These are phyloP conservation scores for Actinia tenebrosa DNA, from an alignment of 64 coral and sea anemone species.

Conservation along the genomic window DNA sequence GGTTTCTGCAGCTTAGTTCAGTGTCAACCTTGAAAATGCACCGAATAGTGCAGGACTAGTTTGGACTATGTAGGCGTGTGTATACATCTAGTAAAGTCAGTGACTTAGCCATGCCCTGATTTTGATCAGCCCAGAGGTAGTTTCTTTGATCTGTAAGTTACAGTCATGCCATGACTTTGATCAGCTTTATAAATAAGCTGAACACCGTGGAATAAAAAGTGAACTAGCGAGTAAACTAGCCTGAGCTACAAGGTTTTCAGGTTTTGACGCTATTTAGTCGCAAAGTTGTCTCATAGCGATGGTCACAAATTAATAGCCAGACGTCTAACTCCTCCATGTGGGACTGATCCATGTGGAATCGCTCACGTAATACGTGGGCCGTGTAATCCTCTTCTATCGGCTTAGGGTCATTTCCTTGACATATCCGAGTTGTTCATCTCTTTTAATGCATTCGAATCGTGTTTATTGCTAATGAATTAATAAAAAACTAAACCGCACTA, in stretches of 20 bases:
- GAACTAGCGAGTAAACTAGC: no score
- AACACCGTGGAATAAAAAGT: no score
- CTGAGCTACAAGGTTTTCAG: not conserved
- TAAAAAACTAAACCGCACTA: not conserved
- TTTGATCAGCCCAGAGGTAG: no score
- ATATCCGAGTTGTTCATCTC: not conserved
- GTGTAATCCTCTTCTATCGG: not conserved
- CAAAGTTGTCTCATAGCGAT: not conserved
- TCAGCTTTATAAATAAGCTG: no score
- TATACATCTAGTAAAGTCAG: no score
- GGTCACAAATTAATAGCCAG: not conserved
- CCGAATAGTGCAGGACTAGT: no score
- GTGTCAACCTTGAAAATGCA: no score
- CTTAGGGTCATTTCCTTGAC: not conserved
- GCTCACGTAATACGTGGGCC: not conserved
- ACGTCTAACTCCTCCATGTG: not conserved
- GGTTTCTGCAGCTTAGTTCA: no score
- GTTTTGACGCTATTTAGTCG: not conserved
- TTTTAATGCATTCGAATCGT: not conserved
- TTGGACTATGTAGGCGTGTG: no score
- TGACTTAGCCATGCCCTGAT: no score
- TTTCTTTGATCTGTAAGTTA: no score
- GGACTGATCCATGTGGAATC: not conserved
- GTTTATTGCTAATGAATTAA: slow-evolving; percentile 6
- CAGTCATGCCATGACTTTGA: no score